Conservation (phyloP, 2,888 invertebrate species). For the Lepeophtheirus nordmannii region DNA sequence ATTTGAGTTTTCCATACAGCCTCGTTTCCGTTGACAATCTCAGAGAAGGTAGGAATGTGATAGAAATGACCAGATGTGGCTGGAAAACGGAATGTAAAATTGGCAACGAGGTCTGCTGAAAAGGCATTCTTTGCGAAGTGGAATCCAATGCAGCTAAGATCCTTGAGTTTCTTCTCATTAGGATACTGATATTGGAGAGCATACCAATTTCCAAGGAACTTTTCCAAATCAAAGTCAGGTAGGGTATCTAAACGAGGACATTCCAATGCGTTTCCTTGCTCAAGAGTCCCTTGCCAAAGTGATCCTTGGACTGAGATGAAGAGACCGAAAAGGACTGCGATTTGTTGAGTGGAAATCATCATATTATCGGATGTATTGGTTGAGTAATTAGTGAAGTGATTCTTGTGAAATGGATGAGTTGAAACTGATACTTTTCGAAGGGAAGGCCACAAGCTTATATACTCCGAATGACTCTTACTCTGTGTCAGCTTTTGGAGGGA, state of each 20-base stretch:
- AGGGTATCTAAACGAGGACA: neutral
- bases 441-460: neutral
- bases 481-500: too few relatives aligned
- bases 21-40: conserved; percentile 1
- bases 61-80: conserved; percentile 6
- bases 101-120: neutral
- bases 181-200: conserved; percentile 12
- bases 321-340: neutral
- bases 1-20: conserved; percentile 12
- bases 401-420: neutral
- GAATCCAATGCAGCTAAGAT: conserved; percentile 16
- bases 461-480: neutral
- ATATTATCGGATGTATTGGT: neutral
- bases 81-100: conserved; percentile 21
- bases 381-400: neutral
- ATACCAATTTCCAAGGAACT: conserved; percentile 21
- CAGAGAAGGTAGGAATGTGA: conserved; percentile 11
- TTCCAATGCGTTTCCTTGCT: neutral
- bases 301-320: conserved; percentile 1
- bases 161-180: neutral
- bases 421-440: neutral
- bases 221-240: neutral
- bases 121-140: neutral
- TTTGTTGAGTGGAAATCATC: neutral
- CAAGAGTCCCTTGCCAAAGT: neutral